Evolutionary conservation across 2,888 invertebrate species (phyloP).

Genomic region (Eilema sororculum): DNA sequence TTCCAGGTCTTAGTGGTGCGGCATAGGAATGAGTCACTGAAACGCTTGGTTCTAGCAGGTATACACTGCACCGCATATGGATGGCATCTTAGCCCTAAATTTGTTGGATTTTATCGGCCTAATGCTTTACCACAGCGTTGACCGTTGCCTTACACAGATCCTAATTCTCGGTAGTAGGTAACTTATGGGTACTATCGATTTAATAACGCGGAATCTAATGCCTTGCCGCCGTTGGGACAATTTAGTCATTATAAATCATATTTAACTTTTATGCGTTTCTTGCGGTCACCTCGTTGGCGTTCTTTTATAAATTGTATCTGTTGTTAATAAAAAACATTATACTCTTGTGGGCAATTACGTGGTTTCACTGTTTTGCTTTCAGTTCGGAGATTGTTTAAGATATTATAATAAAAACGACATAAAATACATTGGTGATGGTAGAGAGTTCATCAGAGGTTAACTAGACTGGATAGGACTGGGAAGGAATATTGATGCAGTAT

Average conservation of each 20-base stretch:
- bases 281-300: conserved; percentile 28
- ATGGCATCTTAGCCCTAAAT: too few relatives aligned
- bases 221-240: background rate
- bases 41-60: too few relatives aligned
- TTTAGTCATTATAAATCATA: conserved; percentile 29
- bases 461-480: background rate
- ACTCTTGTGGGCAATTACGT: conserved; percentile 25
- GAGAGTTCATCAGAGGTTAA: background rate
- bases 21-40: too few relatives aligned
- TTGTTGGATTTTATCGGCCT: too few relatives aligned
- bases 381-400: background rate
- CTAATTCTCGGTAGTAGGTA: too few relatives aligned
- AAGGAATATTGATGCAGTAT: background rate
- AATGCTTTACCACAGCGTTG: too few relatives aligned
- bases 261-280: conserved; percentile 34
- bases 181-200: too few relatives aligned
- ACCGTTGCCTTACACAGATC: too few relatives aligned
- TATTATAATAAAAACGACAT: background rate
- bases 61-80: too few relatives aligned
- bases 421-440: background rate
- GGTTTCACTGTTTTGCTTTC: conserved; percentile 23
- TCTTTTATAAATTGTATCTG: conserved; percentile 32
- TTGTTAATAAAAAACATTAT: conserved; percentile 23
- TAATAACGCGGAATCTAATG: background rate
- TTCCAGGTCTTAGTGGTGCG: too few relatives aligned